These are phyloP conservation scores for Melanerpes formicivorus DNA, from an alignment of 2,113 vertebrate genomes.

Conservation along the genomic window DNA sequence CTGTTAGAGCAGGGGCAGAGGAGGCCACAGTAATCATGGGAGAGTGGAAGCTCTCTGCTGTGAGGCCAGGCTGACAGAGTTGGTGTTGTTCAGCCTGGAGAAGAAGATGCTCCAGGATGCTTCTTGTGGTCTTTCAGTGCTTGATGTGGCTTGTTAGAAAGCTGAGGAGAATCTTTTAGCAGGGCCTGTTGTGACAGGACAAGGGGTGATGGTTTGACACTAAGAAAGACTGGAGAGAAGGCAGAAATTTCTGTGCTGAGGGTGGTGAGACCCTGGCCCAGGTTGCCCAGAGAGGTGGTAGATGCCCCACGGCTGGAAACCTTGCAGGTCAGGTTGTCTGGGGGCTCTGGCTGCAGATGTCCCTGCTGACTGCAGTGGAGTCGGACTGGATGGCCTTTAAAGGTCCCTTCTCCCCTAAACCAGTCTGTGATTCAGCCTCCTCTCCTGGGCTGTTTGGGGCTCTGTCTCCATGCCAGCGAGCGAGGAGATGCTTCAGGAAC, in stretches of 20 bases:
- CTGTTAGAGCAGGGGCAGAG: too few relatives aligned
- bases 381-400: background rate
- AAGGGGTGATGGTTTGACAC: background rate
- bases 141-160: too few relatives aligned
- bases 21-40: too few relatives aligned
- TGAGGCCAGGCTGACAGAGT: too few relatives aligned
- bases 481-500: accelerated
- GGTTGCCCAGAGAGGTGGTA: too few relatives aligned
- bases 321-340: background rate
- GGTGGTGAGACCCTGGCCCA: too few relatives aligned
- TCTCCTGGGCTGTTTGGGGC: background rate
- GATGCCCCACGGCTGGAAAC: background rate
- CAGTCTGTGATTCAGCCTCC: background rate
- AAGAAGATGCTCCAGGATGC: too few relatives aligned
- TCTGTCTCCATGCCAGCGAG: accelerated
- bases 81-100: too few relatives aligned
- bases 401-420: background rate
- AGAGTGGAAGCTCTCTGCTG: too few relatives aligned
- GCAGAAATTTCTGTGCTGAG: too few relatives aligned
- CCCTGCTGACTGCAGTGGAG: background rate
- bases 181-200: background rate
- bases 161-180: too few relatives aligned
- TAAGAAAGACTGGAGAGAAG: background rate
- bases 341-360: background rate
- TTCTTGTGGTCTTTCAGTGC: too few relatives aligned